Base-by-base conservation (phyloP, 2,888 invertebrate genomes). In the Spialia ferax region DNA sequence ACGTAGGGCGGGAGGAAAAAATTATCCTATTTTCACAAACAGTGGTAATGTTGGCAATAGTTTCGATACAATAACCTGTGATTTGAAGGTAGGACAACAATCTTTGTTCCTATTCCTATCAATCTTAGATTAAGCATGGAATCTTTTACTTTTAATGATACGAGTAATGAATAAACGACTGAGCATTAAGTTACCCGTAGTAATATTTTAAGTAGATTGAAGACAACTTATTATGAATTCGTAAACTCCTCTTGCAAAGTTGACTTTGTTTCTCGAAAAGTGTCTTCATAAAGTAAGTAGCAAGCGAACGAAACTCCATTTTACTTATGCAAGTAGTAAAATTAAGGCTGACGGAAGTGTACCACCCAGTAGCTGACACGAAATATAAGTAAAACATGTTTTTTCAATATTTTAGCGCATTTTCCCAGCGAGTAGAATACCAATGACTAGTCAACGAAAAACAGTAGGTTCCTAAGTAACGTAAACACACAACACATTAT, bases 321-420 rank as follows among this genome's bases (percentile, higher is more conserved):
- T 56, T 32, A 32, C 32, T 32, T 32, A 32, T 7, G 8, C 32
- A 35, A 56, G 32, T 55, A 6, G 54, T 26, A 29, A 57, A 38
- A 57, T 54, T 57, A 57, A 57, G n/a, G 20, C 57, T 35, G 11
- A 42, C 23, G 8, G 13, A 45, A 26, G 45, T 29, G 60, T 60
- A 60, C 45, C 60, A 60, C 15, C 26, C 29, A 5, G 60, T 60
- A 45, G 13, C 60, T 60, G 60, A 20, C 35, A 57, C 56, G 20
- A 38, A 57, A 57, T 20, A 22, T n/a, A 55, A 29, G 20, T 10
- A 20, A 18, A 48, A 48, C 20, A 26, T 54, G 18, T 57, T n/a
- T 38, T 57, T 22, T 18, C 38, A 7, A 57, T 38, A 55, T 38
- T 38, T 57, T 22, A 13, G 35, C 35, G 56, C 35, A 56, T 35